A percentile compares a stretch with the other conserved stretches of the same genome.
Conservation (phyloP, 2,888 invertebrate species). For the Zygogramma bicolorata region DNA sequence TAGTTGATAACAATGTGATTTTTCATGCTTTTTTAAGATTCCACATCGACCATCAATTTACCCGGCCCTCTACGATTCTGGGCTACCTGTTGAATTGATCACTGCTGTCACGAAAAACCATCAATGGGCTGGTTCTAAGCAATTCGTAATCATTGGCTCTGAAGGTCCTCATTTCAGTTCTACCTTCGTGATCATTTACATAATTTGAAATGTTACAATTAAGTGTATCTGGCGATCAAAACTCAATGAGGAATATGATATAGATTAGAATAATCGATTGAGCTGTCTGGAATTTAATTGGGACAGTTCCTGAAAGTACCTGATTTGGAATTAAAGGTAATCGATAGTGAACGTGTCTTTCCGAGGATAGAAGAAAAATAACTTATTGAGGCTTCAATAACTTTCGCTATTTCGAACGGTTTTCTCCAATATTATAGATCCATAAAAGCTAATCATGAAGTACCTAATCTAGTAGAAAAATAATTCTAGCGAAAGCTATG, state of each 20-base stretch:
- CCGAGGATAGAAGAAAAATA: not conserved
- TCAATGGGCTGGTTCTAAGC: slow-evolving; percentile 28
- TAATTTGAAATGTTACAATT: slow-evolving; percentile 33
- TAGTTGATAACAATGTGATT: too few relatives aligned
- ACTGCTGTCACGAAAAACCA: slow-evolving; percentile 42
- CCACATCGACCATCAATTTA: not conserved
- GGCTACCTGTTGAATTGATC: slow-evolving; percentile 42
- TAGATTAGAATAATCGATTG: slow-evolving; percentile 37
- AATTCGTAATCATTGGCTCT: slow-evolving; percentile 7
- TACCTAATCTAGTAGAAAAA: too few relatives aligned
- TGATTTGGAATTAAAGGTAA: not conserved
- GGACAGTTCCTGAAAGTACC: not conserved
- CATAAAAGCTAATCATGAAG: too few relatives aligned
- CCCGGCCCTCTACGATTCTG: not conserved
- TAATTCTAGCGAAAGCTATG: too few relatives aligned
- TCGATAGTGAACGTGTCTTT: not conserved
- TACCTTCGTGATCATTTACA: slow-evolving; percentile 31
- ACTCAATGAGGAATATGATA: slow-evolving; percentile 35
- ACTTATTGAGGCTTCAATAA: not conserved
- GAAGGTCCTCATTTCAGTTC: slow-evolving; percentile 14
- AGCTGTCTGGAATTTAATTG: slow-evolving; percentile 28
- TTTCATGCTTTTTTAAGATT: too few relatives aligned
- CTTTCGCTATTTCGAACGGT: not conserved
- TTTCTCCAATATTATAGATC: not conserved
- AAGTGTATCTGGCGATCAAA: slow-evolving; percentile 40